Percentiles rank a stretch among this genome's conserved stretches.
Conservation (phyloP, 2,113 vertebrate genomes). For the Rhegmatorhina hoffmannsi region DNA sequence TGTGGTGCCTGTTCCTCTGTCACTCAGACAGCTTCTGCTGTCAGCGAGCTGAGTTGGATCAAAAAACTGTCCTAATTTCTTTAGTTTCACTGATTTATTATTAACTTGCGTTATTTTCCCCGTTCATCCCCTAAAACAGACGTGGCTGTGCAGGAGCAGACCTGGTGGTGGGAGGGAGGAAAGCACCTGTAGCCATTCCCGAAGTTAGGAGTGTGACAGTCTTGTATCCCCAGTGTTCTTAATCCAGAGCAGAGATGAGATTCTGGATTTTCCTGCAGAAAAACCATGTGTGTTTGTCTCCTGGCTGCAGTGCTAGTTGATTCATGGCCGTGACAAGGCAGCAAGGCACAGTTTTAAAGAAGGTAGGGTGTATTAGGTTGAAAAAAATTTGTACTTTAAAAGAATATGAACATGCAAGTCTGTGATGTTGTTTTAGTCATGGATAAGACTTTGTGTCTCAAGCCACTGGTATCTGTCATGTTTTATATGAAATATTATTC, state of each 20-base stretch:
- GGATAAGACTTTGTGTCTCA: neutral
- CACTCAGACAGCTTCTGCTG: neutral
- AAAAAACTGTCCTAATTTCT: neutral
- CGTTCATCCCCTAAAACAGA: neutral
- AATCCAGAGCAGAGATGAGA: neutral
- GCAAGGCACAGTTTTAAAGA: neutral
- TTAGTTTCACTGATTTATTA: neutral
- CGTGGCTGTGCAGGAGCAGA: neutral
- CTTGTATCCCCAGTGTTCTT: accelerated
- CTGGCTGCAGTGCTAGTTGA: neutral
- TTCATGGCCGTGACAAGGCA: neutral
- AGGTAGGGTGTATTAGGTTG: neutral
- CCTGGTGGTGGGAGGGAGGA: neutral
- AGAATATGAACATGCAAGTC: neutral
- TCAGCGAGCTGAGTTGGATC: neutral
- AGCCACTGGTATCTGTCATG: accelerated
- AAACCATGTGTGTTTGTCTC: neutral
- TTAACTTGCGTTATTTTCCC: neutral
- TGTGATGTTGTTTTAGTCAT: neutral
- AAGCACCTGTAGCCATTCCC: neutral
- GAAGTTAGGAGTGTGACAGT: neutral
- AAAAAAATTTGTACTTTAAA: neutral
- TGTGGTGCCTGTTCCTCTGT: neutral
- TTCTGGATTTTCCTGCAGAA: neutral
- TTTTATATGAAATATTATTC: neutral